phyloP scores from a whole-genome alignment of 2,113 vertebrate genomes.

The Malurus melanocephalus region DNA sequence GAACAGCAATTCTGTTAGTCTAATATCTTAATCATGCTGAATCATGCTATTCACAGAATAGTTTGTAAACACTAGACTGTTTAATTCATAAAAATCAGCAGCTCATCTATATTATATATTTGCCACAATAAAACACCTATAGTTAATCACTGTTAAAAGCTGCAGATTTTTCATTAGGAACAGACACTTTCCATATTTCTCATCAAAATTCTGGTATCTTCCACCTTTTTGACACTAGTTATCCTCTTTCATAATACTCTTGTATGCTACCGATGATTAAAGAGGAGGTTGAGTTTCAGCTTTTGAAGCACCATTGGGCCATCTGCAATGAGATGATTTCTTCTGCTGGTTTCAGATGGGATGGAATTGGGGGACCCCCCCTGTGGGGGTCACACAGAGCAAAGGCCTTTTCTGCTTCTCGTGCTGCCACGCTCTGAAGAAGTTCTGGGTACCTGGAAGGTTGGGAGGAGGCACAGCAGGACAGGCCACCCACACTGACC shows the following conservation, averaged over 20 bases:
- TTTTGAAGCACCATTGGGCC: background rate
- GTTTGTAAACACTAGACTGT: background rate
- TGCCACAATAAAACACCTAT: background rate
- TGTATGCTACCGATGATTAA: background rate
- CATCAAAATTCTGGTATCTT: background rate
- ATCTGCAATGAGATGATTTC: background rate
- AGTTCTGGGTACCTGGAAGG: accelerated
- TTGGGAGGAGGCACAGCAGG: background rate
- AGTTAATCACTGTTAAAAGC: background rate
- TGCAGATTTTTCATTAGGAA: background rate
- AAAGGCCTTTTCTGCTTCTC: background rate
- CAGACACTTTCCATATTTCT: background rate
- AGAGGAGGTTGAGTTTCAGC: background rate
- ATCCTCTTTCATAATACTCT: background rate
- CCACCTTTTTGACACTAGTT: background rate
- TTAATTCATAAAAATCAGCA: background rate
- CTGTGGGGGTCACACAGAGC: background rate
- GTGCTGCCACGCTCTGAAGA: accelerated
- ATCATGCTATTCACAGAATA: background rate
- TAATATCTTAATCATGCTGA: background rate
- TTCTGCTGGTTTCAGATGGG: background rate
- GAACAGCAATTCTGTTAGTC: background rate
- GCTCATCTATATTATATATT: background rate
- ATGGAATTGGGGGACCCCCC: too few species aligned
- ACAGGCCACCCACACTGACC: background rate